Conservation (phyloP, 2,797 vertebrate species). For the Euthynnus affinis region DNA sequence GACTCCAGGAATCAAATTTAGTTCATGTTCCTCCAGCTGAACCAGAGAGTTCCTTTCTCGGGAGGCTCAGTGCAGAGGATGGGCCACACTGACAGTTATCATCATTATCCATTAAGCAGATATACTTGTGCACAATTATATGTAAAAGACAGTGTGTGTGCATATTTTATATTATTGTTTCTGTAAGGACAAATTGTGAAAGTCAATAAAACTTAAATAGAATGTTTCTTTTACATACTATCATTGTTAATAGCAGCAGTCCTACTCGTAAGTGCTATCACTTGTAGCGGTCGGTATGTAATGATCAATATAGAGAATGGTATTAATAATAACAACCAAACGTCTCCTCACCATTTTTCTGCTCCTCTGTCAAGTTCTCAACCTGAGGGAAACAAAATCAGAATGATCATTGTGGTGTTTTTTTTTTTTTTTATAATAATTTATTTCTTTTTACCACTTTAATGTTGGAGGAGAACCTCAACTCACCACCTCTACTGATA, state of each 20-base stretch:
- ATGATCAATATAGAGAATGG: not conserved
- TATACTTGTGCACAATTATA: too few relatives aligned
- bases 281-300: not conserved
- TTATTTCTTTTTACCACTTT: not conserved
- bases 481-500: not conserved
- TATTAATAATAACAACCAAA: not conserved
- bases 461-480: not conserved
- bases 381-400: conserved; percentile 73
- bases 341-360: conserved; percentile 86
- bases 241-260: not conserved
- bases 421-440: not conserved
- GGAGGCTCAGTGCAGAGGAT: not conserved
- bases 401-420: not conserved
- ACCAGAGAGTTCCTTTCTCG: not conserved
- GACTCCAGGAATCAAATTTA: too few relatives aligned
- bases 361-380: conserved; percentile 89
- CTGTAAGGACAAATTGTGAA: not conserved
- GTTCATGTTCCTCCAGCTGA: too few relatives aligned
- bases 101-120: too few relatives aligned
- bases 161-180: not conserved
- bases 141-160: not conserved
- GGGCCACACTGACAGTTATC: not conserved
- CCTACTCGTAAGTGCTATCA: not conserved
- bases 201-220: not conserved
- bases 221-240: not conserved